Evolutionary conservation across 2,113 vertebrate genomes (phyloP).

Genomic region (Porphyrio hochstetteri): DNA sequence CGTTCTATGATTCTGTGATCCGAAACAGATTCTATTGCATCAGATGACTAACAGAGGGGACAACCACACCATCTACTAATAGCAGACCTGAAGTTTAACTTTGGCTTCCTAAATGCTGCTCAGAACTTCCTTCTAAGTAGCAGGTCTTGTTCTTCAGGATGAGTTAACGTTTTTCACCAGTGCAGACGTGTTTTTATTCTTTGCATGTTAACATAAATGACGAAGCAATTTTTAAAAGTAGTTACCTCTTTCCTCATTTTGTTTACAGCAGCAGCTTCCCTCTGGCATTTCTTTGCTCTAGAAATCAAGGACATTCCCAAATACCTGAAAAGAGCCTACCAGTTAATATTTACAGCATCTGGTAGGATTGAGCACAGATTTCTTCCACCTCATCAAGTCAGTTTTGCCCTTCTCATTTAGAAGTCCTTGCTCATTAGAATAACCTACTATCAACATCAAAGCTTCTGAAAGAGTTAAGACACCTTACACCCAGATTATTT

Average conservation of each 20-base stretch:
- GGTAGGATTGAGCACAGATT: neutral
- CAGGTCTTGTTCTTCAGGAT: neutral
- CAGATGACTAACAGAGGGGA: neutral
- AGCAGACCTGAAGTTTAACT: neutral
- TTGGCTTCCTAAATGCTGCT: neutral
- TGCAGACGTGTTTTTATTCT: neutral
- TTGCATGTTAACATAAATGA: neutral
- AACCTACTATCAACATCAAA: neutral
- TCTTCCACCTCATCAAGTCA: neutral
- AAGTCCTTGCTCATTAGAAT: neutral
- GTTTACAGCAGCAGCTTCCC: neutral
- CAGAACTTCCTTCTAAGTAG: neutral
- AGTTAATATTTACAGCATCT: neutral
- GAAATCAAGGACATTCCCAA: neutral
- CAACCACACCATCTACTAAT: neutral
- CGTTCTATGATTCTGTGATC: too few relatives aligned
- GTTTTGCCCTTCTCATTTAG: neutral
- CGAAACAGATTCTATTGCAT: too few relatives aligned
- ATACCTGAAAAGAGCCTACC: neutral
- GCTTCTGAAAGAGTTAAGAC: neutral
- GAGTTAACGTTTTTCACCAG: neutral
- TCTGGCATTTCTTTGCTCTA: neutral
- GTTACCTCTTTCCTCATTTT: neutral
- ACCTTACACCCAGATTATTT: neutral
- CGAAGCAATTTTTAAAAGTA: neutral